Evolutionary conservation across 2,113 vertebrate species (phyloP).

Genomic region (Otus sunia): DNA sequence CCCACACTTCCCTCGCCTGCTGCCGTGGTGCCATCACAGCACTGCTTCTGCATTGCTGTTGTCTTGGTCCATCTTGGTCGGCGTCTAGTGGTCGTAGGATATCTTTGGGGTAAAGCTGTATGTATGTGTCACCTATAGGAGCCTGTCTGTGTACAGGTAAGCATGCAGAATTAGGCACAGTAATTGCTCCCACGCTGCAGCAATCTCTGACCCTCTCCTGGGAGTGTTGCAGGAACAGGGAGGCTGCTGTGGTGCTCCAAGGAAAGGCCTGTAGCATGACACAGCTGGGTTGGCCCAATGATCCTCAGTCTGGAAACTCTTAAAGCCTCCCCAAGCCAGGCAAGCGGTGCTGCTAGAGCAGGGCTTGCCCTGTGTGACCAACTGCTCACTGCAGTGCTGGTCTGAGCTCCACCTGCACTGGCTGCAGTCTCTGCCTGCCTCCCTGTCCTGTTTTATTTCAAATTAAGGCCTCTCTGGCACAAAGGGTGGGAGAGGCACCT

Average conservation of each 20-base stretch:
- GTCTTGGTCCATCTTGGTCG: not conserved
- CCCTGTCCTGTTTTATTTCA: not conserved
- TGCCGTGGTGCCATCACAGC: not conserved
- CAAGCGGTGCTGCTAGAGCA: not conserved
- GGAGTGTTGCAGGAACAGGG: not conserved
- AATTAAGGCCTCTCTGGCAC: not conserved
- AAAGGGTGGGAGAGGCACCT: not conserved
- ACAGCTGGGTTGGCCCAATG: not conserved
- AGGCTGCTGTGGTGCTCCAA: not conserved
- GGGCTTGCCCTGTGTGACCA: not conserved
- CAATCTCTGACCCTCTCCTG: not conserved
- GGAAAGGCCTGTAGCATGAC: fast-evolving
- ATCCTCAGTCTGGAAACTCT: not conserved
- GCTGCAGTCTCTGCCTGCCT: not conserved
- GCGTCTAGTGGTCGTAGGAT: fast-evolving
- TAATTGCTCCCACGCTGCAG: not conserved
- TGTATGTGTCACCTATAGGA: not conserved
- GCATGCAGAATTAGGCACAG: fast-evolving
- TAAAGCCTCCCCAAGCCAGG: not conserved
- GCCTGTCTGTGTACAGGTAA: not conserved
- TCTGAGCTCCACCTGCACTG: fast-evolving
- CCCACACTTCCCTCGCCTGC: fast-evolving
- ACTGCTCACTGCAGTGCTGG: not conserved
- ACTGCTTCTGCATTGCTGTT: not conserved
- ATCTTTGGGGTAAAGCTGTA: not conserved